These are phyloP conservation scores for Pseudocheirus occidentalis DNA, from an alignment of 2,797 vertebrate species.

Conservation along the genomic window DNA sequence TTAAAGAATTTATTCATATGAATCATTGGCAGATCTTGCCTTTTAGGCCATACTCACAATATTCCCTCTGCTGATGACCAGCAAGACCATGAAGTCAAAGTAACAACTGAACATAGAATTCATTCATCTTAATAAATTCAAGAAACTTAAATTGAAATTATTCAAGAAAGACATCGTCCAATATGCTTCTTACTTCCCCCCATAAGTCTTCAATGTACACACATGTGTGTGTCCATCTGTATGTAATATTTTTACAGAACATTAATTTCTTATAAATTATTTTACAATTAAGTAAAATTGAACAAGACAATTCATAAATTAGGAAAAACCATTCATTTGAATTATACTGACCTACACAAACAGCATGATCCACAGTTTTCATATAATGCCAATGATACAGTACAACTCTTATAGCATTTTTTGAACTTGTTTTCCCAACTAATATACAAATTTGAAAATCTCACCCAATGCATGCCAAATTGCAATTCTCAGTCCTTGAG, in stretches of 20 bases:
- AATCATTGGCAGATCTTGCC: neutral
- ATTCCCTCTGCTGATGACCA: neutral
- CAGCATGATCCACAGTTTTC: neutral
- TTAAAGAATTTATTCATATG: neutral
- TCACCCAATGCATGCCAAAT: neutral
- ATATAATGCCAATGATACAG: neutral
- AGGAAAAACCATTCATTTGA: neutral
- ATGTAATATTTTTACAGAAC: neutral
- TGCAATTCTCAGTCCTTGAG: neutral
- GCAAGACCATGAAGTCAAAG: neutral
- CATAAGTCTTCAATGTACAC: neutral
- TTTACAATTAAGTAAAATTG: constrained; percentile 22
- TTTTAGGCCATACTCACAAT: neutral
- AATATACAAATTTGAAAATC: neutral
- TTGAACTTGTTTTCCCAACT: neutral
- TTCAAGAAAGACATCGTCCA: neutral
- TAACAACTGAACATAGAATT: constrained; percentile 31
- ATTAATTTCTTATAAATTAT: neutral
- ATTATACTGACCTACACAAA: constrained; percentile 1
- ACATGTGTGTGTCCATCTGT: neutral
- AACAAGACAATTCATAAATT: constrained; percentile 2
- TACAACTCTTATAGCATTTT: neutral
- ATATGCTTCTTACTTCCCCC: neutral
- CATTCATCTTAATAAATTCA: neutral
- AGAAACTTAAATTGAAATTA: neutral